Conservation (phyloP, 1,140 invertebrate species). For the Drosophila lini region DNA sequence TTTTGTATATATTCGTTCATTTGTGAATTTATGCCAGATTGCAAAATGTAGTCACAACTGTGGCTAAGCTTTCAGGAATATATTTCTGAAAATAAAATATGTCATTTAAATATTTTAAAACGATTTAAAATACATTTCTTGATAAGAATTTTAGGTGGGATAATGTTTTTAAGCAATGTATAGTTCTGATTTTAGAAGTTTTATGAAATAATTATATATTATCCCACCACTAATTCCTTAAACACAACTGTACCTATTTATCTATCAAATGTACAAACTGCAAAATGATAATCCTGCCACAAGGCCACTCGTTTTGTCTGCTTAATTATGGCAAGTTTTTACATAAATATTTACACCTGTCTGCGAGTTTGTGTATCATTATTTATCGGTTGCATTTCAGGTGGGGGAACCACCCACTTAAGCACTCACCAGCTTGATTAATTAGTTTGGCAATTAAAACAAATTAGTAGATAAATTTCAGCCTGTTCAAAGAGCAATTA, state of each 20-base stretch:
- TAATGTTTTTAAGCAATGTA: too few relatives aligned
- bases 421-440: constrained; percentile 20
- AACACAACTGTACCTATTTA: constrained; percentile 4
- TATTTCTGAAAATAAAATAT: background rate
- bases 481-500: constrained; percentile 32
- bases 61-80: background rate
- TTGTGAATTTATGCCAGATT: constrained; percentile 32
- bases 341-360: constrained; percentile 41
- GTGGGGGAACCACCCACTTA: constrained; percentile 6
- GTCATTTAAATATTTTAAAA: too few relatives aligned
- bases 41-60: constrained; percentile 6
- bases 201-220: background rate
- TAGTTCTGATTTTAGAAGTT: too few relatives aligned
- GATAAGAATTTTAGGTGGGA: too few relatives aligned
- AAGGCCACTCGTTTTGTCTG: constrained; percentile 29
- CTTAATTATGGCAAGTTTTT: constrained; percentile 46
- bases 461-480: constrained; percentile 44
- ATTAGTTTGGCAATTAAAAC: constrained; percentile 45
- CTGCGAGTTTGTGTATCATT: constrained; percentile 2
- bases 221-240: background rate
- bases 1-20: constrained; percentile 28
- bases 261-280: constrained; percentile 13
- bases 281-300: constrained; percentile 25
- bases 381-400: background rate
- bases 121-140: too few relatives aligned